Evolutionary conservation across 92 coral and sea anemone genomes (phyloP), one percentile per base, ranked within the genome.

Genomic region (Hydrozoanthus gracilis): DNA sequence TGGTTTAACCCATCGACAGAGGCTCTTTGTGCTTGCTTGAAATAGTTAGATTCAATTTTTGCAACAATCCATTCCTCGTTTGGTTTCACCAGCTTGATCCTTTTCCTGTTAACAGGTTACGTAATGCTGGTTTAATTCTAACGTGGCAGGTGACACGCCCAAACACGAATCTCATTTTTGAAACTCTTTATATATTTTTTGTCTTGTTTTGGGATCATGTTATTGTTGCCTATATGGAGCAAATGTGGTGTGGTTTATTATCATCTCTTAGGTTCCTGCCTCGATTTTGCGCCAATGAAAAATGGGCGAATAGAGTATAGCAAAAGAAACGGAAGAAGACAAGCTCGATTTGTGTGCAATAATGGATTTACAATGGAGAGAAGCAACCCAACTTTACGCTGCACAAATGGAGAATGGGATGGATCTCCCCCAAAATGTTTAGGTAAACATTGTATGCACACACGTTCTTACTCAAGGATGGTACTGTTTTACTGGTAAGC

Each of bases 281-380:
- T 73, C 8, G 78, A 73, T 48, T 73, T 73, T 10, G 4, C 58
- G 27, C 56, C 55, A 73, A 73, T 13, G 18, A 47, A 73, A 12
- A 16, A 73, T 35, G 78, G 8, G 2, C 56, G 51, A 6, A 73
- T 73, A 16, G 44, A 73, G 10, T 73, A 73, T 20, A 48, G 78
- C 51, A 0, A 7, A 20, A 73, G 3, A 10, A 17, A 48, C 10
- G 74, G 74, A 27, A 39, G 11, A 0, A 10, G 48, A 3, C 13
- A 70, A 70, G 74, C 48, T 27, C 52, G 58, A 4, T 73, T 73
- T 73, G 48, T 18, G 8, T 73, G 78, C 18, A 73, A 73, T 3
- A 73, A 44, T 13, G 78, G 78, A 5, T 27, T 12, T n/a, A 14
- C 10, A 4, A 47, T 73, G 78, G 56, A 48, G 16, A 48, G 18